Base-by-base conservation (phyloP, 2,888 invertebrate genomes). In the Pilophorus perplexus region DNA sequence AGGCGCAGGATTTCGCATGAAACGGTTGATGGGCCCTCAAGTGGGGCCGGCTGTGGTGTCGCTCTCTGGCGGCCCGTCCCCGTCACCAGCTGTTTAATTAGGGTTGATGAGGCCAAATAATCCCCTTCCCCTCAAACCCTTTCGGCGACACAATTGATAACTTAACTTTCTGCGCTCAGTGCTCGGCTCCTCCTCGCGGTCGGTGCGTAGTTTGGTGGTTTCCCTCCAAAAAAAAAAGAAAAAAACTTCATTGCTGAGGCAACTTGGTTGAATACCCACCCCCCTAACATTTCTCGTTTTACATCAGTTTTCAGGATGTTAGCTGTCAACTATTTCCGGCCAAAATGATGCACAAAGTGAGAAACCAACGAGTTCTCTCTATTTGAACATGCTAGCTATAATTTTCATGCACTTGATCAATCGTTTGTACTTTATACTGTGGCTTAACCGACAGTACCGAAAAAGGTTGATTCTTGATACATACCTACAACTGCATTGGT, bases 331-430 rank as follows among this genome's bases (percentile, higher is more conserved):
- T 62, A 62, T 20, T 62, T 62, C 46, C 27, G 48, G 20, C 62
- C 62, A 62, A 62, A 62, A 62, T 62, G 62, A 62, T 14, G 28
- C 27, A 28, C 10, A 62, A 62, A 62, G 62, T 62, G 48, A 62
- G 62, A 16, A 3, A n/a, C 12, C 28, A 28, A 46, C 38, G 18
- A 52, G 20, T 28, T 6, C 22, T 40, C 8, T 12, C 5, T 23
- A 1, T 16, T 5, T 3, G 8, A 3, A 46, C 14, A 46, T 5
- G 46, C 16, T 18, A 16, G 12, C 3, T 20, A 46, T 3, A 10
- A 3, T 46, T 46, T 3, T 20, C 20, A 46, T 38, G 38, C 38
- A 38, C 38, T 14, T 2, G 6, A 38, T n/a, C n/a, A n/a, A n/a
- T n/a, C 14, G 14, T 42, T 6, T 44, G 14, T 10, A 44, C 3